Evolutionary conservation across 2,113 vertebrate genomes (phyloP).

Genomic region (Scophthalmus maximus): DNA sequence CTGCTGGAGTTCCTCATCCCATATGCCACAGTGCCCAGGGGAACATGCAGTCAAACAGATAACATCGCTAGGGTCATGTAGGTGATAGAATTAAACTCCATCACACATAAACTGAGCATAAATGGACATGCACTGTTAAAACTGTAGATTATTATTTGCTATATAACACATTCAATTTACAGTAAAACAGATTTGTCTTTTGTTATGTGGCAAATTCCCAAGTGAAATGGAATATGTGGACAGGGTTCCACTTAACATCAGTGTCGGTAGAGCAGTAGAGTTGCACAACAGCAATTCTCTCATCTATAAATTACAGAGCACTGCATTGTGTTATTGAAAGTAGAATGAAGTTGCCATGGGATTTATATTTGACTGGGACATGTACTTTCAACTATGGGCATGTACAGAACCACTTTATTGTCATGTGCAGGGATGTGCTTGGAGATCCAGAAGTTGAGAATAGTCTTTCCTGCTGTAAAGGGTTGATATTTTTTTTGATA

Average conservation of each 20-base stretch:
- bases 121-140: not conserved
- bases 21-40: slow-evolving; percentile 34
- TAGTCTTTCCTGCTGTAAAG: no score
- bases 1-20: slow-evolving; percentile 40
- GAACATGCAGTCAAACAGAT: slow-evolving; percentile 39
- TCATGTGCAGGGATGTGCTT: no score
- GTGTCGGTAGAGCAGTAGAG: not conserved
- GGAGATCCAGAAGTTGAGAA: no score
- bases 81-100: slow-evolving; percentile 26
- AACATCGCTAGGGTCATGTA: slow-evolving; percentile 44
- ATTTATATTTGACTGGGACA: no score
- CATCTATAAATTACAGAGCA: no score
- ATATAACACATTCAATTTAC: not conserved
- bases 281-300: no score
- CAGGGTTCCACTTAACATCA: no score
- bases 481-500: not conserved
- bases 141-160: not conserved
- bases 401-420: no score
- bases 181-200: not conserved
- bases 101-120: not conserved
- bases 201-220: not conserved
- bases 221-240: not conserved
- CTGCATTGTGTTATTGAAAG: no score
- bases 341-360: no score
- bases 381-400: no score